Evolutionary conservation across 2,888 invertebrate species (phyloP).

Genomic region (Drosophila acutilabella): DNA sequence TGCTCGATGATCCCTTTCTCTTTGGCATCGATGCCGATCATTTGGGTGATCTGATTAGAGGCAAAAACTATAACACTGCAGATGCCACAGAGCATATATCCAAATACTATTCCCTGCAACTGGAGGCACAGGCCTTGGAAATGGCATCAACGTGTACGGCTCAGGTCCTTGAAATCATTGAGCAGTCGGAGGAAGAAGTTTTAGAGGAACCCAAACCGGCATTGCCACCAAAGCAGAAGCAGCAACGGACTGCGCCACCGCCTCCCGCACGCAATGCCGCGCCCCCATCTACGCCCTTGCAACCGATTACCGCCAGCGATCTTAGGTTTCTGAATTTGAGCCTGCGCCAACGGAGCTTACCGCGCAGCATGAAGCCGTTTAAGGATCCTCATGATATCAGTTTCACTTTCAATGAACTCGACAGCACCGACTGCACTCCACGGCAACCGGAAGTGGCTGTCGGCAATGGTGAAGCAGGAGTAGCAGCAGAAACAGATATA

Average conservation of each 20-base stretch:
- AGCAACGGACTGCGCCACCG: conserved; percentile 57
- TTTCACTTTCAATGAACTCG: conserved; percentile 84
- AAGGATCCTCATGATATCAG: conserved; percentile 83
- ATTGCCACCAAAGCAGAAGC: conserved; percentile 79
- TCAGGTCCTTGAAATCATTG: conserved; percentile 67
- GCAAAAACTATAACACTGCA: conserved; percentile 67
- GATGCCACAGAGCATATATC: conserved; percentile 78
- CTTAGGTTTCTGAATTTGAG: conserved; percentile 84
- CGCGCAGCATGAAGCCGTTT: conserved; percentile 83
- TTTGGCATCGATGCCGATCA: conserved; percentile 84
- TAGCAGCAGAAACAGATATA: conserved; percentile 2
- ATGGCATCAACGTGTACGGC: conserved; percentile 44
- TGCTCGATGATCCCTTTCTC: conserved; percentile 85
- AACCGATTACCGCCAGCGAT: conserved; percentile 83
- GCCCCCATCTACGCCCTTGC: conserved; percentile 62
- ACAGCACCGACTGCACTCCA: conserved; percentile 33
- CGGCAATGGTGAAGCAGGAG: conserved; percentile 24
- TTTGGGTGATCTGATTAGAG: conserved; percentile 77
- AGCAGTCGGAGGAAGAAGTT: conserved; percentile 55
- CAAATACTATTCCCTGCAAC: conserved; percentile 72
- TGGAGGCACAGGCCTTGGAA: conserved; percentile 23
- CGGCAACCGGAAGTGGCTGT: conserved; percentile 56
- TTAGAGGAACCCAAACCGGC: conserved; percentile 71
- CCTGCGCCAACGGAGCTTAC: conserved; percentile 83
- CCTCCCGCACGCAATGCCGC: conserved; percentile 50